Conservation (phyloP, 2,888 invertebrate species). For the Tenthredo amoena region DNA sequence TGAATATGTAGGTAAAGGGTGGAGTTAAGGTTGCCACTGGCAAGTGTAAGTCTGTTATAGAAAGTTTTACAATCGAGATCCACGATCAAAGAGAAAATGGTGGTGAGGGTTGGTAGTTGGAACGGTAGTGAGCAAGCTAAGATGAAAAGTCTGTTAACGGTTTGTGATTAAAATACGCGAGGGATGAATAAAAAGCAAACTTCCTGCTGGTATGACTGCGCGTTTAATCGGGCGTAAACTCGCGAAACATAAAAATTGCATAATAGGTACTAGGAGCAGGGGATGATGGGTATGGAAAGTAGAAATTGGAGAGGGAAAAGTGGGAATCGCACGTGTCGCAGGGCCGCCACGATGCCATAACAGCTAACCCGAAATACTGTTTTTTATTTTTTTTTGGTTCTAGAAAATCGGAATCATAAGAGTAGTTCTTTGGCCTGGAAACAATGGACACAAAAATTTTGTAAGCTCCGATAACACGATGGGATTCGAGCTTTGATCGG, state of each 20-base stretch:
- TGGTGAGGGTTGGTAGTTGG: background rate
- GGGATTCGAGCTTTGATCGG: background rate
- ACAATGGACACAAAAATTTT: background rate
- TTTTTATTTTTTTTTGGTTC: background rate
- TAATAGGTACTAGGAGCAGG: constrained; percentile 37
- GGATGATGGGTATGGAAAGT: constrained; percentile 31
- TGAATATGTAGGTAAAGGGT: background rate
- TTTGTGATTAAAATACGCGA: constrained; percentile 41
- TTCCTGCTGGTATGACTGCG: constrained; percentile 22
- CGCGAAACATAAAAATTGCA: constrained; percentile 56
- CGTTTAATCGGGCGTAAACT: constrained; percentile 54
- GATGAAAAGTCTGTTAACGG: constrained; percentile 48
- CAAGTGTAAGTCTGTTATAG: constrained; percentile 37
- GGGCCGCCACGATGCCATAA: background rate
- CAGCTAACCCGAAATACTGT: background rate
- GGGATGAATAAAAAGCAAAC: constrained; percentile 34
- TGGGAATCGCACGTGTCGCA: constrained; percentile 20
- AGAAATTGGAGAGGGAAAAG: constrained; percentile 34
- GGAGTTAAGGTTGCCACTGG: background rate
- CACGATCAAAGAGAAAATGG: constrained; percentile 34
- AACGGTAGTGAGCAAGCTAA: background rate
- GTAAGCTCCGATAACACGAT: background rate
- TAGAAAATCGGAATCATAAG: background rate
- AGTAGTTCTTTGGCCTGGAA: background rate
- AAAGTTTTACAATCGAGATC: constrained; percentile 41